Percentiles rank a stretch among this genome's conserved stretches.
Evolutionary conservation across 2,113 vertebrate genomes (phyloP).

Genomic region (Microcebus jonahi): DNA sequence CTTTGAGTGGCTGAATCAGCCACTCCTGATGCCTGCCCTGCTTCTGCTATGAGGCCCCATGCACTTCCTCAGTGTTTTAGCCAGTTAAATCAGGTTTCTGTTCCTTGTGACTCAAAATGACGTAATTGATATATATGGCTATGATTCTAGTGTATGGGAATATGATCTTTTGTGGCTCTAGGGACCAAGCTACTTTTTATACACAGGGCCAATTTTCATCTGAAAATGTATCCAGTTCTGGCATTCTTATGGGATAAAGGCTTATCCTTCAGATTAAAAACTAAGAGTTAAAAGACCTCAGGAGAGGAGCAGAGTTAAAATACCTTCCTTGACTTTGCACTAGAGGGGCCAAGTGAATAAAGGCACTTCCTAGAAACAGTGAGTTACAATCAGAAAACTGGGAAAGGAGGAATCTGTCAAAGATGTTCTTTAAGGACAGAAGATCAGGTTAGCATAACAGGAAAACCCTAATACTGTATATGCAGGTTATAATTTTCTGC

Average conservation of each 20-base stretch:
- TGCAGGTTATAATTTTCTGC: not conserved
- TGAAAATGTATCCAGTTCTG: not conserved
- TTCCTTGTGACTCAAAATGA: not conserved
- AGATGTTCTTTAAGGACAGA: not conserved
- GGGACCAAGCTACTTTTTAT: not conserved
- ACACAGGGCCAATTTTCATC: not conserved
- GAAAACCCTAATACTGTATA: not conserved
- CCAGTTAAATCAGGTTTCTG: not conserved
- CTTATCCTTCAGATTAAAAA: slow-evolving; percentile 10
- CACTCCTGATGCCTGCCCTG: not conserved
- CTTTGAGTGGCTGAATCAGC: not conserved
- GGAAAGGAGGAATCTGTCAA: not conserved
- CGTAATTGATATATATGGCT: not conserved
- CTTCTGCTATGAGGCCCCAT: not conserved
- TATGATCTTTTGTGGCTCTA: not conserved
- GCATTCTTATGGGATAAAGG: not conserved
- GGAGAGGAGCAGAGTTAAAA: not conserved
- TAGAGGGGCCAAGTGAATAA: not conserved
- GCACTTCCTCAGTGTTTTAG: not conserved
- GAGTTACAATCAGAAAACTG: not conserved
- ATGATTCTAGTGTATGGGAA: not conserved
- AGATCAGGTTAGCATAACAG: not conserved
- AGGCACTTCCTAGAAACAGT: not conserved
- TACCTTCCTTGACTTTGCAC: not conserved
- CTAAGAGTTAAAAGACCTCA: not conserved